Evolutionary conservation across 2,797 vertebrate genomes (phyloP).

Genomic region (Helicolenus hilgendorfi): DNA sequence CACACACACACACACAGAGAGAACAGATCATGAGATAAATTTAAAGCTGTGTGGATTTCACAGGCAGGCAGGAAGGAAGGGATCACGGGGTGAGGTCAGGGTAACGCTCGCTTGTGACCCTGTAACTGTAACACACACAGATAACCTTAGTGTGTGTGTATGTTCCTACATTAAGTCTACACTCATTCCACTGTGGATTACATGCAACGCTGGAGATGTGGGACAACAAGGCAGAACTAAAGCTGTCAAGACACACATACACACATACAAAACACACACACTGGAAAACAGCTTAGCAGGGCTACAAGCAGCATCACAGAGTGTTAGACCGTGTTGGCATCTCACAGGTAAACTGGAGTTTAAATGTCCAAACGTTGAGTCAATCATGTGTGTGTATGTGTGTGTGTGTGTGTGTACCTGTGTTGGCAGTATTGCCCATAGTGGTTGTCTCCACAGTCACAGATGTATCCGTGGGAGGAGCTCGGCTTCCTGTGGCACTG

Average conservation of each 20-base stretch:
- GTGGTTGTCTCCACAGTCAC: slow-evolving; percentile 95
- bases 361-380: background rate
- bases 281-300: slow-evolving; percentile 24
- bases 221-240: slow-evolving; percentile 52
- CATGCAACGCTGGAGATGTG: slow-evolving; percentile 53
- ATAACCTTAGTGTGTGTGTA: background rate
- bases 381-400: background rate
- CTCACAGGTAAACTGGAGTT: slow-evolving; percentile 18
- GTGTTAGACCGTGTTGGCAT: background rate
- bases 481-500: slow-evolving; percentile 94
- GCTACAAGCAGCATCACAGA: slow-evolving; percentile 1
- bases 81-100: slow-evolving; percentile 21
- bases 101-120: slow-evolving; percentile 7
- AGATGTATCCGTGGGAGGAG: slow-evolving; percentile 94
- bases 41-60: slow-evolving; percentile 40
- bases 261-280: background rate
- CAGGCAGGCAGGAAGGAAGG: slow-evolving; percentile 11
- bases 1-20: background rate
- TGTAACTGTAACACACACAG: background rate
- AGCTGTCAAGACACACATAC: slow-evolving; percentile 17
- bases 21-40: slow-evolving; percentile 26
- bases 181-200: slow-evolving; percentile 57
- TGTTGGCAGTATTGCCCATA: slow-evolving; percentile 98
- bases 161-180: slow-evolving; percentile 20
- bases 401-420: slow-evolving; percentile 88